Percentiles rank a stretch among this genome's conserved stretches.
Conservation (phyloP, 1,140 invertebrate species). For the Calliphora vicina region DNA sequence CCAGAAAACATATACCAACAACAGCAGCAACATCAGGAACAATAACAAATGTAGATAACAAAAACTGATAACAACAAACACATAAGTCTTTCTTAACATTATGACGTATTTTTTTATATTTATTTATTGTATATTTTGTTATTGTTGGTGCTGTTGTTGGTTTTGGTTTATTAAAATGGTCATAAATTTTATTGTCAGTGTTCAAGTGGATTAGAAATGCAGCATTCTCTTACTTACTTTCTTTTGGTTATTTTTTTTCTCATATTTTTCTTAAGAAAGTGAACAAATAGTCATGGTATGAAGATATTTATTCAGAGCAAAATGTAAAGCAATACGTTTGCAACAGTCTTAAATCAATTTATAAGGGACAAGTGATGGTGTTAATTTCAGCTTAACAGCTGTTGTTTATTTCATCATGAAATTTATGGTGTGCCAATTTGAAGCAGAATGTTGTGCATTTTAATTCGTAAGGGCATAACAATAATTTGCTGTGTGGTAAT, state of each 20-base stretch:
- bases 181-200: conserved; percentile 30
- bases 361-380: background rate
- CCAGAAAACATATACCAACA: background rate
- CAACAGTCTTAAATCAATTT: background rate
- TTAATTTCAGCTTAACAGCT: background rate
- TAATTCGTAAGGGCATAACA: too few relatives aligned
- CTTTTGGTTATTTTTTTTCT: too few relatives aligned
- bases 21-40: background rate
- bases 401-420: background rate
- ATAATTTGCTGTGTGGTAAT: too few relatives aligned
- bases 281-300: too few relatives aligned
- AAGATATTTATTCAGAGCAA: background rate
- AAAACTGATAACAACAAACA: background rate
- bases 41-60: background rate
- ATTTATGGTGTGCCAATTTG: background rate
- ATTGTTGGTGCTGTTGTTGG: background rate
- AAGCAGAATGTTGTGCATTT: too few relatives aligned
- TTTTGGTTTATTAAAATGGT: conserved; percentile 18
- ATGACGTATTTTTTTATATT: background rate
- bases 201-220: conserved; percentile 31
- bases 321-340: background rate
- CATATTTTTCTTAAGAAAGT: background rate
- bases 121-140: background rate
- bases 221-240: background rate
- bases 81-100: background rate